Evolutionary conservation across 2,888 invertebrate species (phyloP).

Genomic region (Lordiphosa andalusiaca): DNA sequence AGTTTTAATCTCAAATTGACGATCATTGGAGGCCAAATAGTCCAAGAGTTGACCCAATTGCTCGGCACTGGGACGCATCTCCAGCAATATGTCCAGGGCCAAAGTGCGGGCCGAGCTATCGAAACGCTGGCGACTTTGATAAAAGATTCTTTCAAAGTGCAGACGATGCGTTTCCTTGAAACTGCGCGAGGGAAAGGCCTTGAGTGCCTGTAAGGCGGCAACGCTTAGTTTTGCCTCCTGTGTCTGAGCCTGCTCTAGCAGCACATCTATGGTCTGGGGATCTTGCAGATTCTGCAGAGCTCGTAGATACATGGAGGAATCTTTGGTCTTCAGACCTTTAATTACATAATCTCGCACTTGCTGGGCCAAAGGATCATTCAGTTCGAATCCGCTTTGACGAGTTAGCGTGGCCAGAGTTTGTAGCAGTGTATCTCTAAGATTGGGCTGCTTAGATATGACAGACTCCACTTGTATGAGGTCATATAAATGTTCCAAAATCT

Average conservation of each 20-base stretch:
- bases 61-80: slow-evolving; percentile 82
- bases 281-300: slow-evolving; percentile 87
- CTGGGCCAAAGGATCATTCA: slow-evolving; percentile 51
- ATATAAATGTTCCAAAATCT: slow-evolving; percentile 80
- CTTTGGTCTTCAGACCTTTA: slow-evolving; percentile 73
- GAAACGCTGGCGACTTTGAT: slow-evolving; percentile 83
- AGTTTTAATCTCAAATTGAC: slow-evolving; percentile 84
- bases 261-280: slow-evolving; percentile 82
- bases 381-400: slow-evolving; percentile 79
- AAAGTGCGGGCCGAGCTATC: slow-evolving; percentile 87
- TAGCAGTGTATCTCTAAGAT: slow-evolving; percentile 85
- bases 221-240: slow-evolving; percentile 82
- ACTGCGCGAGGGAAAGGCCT: slow-evolving; percentile 80
- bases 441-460: slow-evolving; percentile 81
- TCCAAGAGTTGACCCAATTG: slow-evolving; percentile 82
- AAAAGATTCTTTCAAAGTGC: slow-evolving; percentile 83
- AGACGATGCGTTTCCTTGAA: slow-evolving; percentile 80
- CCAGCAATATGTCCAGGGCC: slow-evolving; percentile 86
- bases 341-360: slow-evolving; percentile 76
- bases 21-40: slow-evolving; percentile 81
- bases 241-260: slow-evolving; percentile 82
- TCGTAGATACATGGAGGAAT: slow-evolving; percentile 82
- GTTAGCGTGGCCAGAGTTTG: slow-evolving; percentile 85
- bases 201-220: slow-evolving; percentile 86
- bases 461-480: slow-evolving; percentile 72